A percentile compares a stretch with the other conserved stretches of the same genome.
Conservation (phyloP, 2,888 invertebrate genomes). For the Metalampra italica region DNA sequence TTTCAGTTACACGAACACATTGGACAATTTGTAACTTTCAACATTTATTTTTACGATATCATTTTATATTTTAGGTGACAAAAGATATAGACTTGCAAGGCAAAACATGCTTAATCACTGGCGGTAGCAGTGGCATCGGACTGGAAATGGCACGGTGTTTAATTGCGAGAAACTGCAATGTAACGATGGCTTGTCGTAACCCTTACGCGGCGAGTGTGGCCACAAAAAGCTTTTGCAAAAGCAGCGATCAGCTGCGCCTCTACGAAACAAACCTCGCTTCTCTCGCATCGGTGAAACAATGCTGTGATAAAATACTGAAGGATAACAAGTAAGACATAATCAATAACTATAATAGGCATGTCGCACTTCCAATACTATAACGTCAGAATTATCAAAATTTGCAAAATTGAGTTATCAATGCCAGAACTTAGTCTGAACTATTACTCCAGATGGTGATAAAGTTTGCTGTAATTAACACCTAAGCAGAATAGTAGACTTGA, state of each 20-base stretch:
- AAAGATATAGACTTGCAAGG: slow-evolving; percentile 90
- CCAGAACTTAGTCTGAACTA: no score
- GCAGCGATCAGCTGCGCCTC: slow-evolving; percentile 32
- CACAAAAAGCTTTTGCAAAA: slow-evolving; percentile 34
- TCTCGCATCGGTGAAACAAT: slow-evolving; percentile 53
- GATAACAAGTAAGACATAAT: slow-evolving; percentile 38
- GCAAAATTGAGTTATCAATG: no score
- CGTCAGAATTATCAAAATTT: no score
- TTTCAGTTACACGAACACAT: no score
- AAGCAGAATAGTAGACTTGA: no score
- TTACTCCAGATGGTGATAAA: no score
- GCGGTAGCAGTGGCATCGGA: slow-evolving; percentile 97
- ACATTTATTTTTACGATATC: no score
- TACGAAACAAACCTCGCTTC: slow-evolving; percentile 60
- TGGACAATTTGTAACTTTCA: no score
- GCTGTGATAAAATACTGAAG: slow-evolving; percentile 40
- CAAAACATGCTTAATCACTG: slow-evolving; percentile 91
- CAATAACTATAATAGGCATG: no score
- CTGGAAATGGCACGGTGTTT: slow-evolving; percentile 91
- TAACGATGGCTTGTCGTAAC: slow-evolving; percentile 92
- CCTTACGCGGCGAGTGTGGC: slow-evolving; percentile 76
- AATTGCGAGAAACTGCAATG: slow-evolving; percentile 88
- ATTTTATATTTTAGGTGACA: slow-evolving; percentile 73
- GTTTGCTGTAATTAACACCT: no score
- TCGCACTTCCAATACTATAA: no score